Evolutionary conservation across 2,113 vertebrate species (phyloP).

Genomic region (Oreotragus oreotragus): DNA sequence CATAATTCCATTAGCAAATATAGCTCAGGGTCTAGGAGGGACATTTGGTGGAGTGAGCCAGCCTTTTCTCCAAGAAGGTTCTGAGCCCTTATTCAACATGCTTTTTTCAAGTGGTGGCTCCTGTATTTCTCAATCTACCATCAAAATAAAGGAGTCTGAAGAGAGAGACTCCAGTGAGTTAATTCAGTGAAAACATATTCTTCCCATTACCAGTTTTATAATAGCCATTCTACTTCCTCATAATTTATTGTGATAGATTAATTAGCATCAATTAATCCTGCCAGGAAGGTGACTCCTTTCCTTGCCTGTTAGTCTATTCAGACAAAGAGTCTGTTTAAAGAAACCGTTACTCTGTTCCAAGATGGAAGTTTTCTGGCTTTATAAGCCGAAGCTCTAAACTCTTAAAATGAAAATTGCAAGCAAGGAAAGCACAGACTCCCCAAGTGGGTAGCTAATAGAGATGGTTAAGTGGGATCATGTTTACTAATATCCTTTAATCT

Average conservation of each 20-base stretch:
- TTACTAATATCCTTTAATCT: not conserved
- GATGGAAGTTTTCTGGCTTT: not conserved
- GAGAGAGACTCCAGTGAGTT: not conserved
- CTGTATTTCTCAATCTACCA: not conserved
- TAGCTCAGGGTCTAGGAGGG: not conserved
- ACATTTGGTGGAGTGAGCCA: not conserved
- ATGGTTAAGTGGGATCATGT: not conserved
- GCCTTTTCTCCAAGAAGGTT: not conserved
- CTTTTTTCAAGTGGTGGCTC: not conserved
- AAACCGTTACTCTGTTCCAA: not conserved
- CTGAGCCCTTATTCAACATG: not conserved
- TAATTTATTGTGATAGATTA: not conserved
- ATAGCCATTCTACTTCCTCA: not conserved
- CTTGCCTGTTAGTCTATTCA: not conserved
- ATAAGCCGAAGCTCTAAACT: not conserved
- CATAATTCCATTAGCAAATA: not conserved
- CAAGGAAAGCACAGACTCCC: not conserved
- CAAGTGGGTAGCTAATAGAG: not conserved
- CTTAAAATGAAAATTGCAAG: not conserved
- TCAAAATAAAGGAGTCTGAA: not conserved
- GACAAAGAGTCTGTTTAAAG: not conserved
- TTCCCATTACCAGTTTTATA: not conserved
- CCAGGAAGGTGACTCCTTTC: not conserved
- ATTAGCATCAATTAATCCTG: not conserved
- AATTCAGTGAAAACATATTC: not conserved